Base-by-base conservation (phyloP, 1,140 invertebrate species). In the Metopolophium dirhodum region DNA sequence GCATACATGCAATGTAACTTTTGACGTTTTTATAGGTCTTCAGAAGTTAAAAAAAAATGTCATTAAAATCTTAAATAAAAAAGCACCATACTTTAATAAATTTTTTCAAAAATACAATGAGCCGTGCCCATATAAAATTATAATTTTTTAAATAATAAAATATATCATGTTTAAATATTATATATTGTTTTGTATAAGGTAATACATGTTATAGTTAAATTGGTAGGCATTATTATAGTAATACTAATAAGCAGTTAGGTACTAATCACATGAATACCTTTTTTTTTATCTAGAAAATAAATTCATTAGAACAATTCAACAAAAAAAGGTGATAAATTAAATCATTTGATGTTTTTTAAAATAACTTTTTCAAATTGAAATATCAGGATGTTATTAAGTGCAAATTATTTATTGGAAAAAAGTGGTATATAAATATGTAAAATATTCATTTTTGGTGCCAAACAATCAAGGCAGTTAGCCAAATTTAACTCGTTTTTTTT, bases 331-430 rank as follows among this genome's bases (percentile, higher is more conserved):
- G 20, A 77, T 85, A 41, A 85, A 85, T 30, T 85, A 45, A 45
- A 85, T 8, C 6, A 88, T 51, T 20, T 51, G n/a, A 88, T n/a
- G 30, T n/a, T 26, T 49, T 49, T 20, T 0, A 85, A 35, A 2
- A 88, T n/a, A 47, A 87, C 45, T n/a, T 89, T 89, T 88, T 54
- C 4, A 89, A 54, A 89, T 54, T 54, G 6, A 54, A 89, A 37
- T 77, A 77, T 89, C 23, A 37, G 35, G 47, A 22, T 87, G 18
- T 49, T 49, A 87, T n/a, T 87, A 45, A 90, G 41, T 41, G 11
- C 4, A 61, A 90, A 57, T 90, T 90, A 90, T 90, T 90, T 57
- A 90, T 90, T 41, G 51, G 11, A 61, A 90, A 61, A 90, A n/a
- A 90, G 8, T 54, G 35, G 20, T 88, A 51, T 51, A 88, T 41